Evolutionary conservation across 2,888 invertebrate genomes (phyloP).

Genomic region (Cenopis cana): DNA sequence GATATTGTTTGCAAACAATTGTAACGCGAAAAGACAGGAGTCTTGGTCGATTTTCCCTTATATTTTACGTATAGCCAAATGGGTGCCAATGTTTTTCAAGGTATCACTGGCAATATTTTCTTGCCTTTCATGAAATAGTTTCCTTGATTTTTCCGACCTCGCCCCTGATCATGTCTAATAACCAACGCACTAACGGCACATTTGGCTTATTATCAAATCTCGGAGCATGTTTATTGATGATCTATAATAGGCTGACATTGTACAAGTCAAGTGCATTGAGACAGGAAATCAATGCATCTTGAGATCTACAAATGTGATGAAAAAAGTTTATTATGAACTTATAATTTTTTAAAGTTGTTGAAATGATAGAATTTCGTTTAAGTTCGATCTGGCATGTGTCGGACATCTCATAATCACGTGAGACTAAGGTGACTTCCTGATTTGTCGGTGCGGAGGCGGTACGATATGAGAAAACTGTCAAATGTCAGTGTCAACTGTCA

Average conservation of each 20-base stretch:
- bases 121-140: neutral
- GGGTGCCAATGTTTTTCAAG: neutral
- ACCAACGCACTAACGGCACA: conserved; percentile 11
- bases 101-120: neutral
- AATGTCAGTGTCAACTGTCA: too few species aligned
- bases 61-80: too few species aligned
- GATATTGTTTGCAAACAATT: too few species aligned
- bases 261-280: conserved; percentile 28
- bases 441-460: too few species aligned
- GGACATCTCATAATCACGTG: too few species aligned
- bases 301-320: neutral
- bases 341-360: neutral
- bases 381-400: too few species aligned
- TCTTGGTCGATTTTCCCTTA: too few species aligned
- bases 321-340: too few species aligned
- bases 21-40: too few species aligned
- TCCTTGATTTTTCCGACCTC: conserved; percentile 12
- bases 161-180: conserved; percentile 20
- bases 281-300: neutral
- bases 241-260: conserved; percentile 30
- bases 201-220: conserved; percentile 42
- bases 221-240: conserved; percentile 23
- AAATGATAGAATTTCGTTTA: neutral
- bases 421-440: too few species aligned
- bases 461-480: too few species aligned